Evolutionary conservation across 1,140 invertebrate genomes (phyloP).

Genomic region (Drosophila kanapiae): DNA sequence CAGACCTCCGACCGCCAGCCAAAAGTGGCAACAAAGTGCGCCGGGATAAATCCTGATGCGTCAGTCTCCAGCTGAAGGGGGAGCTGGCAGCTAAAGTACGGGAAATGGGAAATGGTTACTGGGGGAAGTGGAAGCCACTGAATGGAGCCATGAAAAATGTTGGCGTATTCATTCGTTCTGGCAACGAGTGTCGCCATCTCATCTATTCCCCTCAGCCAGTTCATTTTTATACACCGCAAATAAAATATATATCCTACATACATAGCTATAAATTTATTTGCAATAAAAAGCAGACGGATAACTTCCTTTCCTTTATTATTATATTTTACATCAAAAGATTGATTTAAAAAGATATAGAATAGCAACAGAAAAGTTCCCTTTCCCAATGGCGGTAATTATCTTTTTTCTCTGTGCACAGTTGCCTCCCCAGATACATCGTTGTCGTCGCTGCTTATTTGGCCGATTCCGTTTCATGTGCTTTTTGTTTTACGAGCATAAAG

Average conservation of each 20-base stretch:
- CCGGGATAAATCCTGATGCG: conserved; percentile 75
- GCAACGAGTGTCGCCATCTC: conserved; percentile 51
- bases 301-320: too few relatives aligned
- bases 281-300: too few relatives aligned
- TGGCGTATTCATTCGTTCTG: conserved; percentile 58
- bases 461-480: conserved; percentile 71
- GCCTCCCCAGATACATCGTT: conserved; percentile 11
- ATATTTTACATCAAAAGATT: too few relatives aligned
- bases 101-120: conserved; percentile 11
- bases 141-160: conserved; percentile 79
- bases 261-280: too few relatives aligned
- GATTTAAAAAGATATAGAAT: too few relatives aligned
- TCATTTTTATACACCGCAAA: neutral
- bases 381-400: too few relatives aligned
- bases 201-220: conserved; percentile 19
- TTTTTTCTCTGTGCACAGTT: conserved; percentile 1
- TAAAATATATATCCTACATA: neutral
- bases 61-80: conserved; percentile 24
- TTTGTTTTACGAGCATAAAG: conserved; percentile 81
- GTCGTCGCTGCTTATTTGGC: conserved; percentile 73
- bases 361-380: too few relatives aligned
- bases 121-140: conserved; percentile 29
- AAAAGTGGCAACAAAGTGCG: conserved; percentile 51
- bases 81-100: neutral
- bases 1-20: conserved; percentile 16